These are phyloP conservation scores for Stenoptilia bipunctidactyla DNA, from an alignment of 2,888 invertebrate genomes.

Conservation along the genomic window DNA sequence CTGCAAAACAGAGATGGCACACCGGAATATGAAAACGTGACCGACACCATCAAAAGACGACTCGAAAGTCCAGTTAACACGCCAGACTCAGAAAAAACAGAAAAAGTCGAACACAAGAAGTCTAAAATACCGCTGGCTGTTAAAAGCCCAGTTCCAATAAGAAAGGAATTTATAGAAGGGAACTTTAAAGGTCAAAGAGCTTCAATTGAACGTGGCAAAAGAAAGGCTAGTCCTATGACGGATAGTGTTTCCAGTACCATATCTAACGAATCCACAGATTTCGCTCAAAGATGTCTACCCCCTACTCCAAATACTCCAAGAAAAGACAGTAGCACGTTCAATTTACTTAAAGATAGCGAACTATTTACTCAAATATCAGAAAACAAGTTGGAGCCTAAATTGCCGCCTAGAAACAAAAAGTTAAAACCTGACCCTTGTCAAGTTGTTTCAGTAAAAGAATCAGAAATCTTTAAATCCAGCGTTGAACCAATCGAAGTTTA, in stretches of 20 bases:
- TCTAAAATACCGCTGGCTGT: slow-evolving; percentile 56
- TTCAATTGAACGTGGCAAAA: slow-evolving; percentile 29
- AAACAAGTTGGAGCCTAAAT: slow-evolving; percentile 28
- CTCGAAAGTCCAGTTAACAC: slow-evolving; percentile 56
- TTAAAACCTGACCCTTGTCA: slow-evolving; percentile 44
- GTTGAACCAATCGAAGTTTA: slow-evolving; percentile 60
- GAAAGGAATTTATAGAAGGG: slow-evolving; percentile 37
- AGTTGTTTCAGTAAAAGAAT: slow-evolving; percentile 78
- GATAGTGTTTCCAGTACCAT: slow-evolving; percentile 21
- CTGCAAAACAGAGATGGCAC: slow-evolving; percentile 1
- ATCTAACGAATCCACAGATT: slow-evolving; percentile 28
- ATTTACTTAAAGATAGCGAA: slow-evolving; percentile 75
- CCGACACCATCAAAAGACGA: slow-evolving; percentile 74
- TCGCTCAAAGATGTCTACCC: slow-evolving; percentile 23
- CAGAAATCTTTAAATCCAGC: slow-evolving; percentile 76
- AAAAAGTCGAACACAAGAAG: slow-evolving; percentile 37
- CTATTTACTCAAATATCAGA: slow-evolving; percentile 78
- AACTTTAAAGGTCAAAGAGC: slow-evolving; percentile 31
- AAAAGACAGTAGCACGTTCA: slow-evolving; percentile 72
- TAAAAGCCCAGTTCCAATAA: slow-evolving; percentile 48
- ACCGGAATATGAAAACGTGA: slow-evolving; percentile 66
- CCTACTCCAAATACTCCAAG: slow-evolving; percentile 45
- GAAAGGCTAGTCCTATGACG: slow-evolving; percentile 21
- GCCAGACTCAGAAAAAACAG: slow-evolving; percentile 46
- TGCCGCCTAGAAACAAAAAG: slow-evolving; percentile 16